A percentile compares a stretch with the other conserved stretches of the same genome.
phyloP scores from a whole-genome alignment of 2,797 vertebrate genomes.

The Centroberyx gerrardi region DNA sequence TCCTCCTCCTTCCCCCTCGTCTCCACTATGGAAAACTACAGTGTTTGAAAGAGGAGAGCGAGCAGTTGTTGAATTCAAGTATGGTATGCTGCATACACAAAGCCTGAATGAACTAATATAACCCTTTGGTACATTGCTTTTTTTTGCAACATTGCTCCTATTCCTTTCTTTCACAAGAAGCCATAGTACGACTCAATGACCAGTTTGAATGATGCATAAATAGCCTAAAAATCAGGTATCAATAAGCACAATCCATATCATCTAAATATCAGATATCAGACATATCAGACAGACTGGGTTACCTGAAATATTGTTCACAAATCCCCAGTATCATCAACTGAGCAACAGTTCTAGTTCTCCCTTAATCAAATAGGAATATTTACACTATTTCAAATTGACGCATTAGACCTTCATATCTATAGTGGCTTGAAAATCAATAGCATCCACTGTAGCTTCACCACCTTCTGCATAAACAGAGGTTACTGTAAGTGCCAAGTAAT shows the following conservation, averaged over 20 bases:
- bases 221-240: slow-evolving; percentile 43
- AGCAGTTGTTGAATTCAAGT: slow-evolving; percentile 74
- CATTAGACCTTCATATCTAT: slow-evolving; percentile 28
- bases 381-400: slow-evolving; percentile 24
- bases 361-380: slow-evolving; percentile 24
- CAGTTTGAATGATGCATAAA: slow-evolving; percentile 47
- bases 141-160: slow-evolving; percentile 26
- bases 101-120: slow-evolving; percentile 31
- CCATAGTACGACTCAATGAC: slow-evolving; percentile 22
- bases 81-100: slow-evolving; percentile 57
- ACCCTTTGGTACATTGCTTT: slow-evolving; percentile 65
- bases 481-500: slow-evolving; percentile 48
- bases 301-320: slow-evolving; percentile 51
- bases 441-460: slow-evolving; percentile 7
- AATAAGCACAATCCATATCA: slow-evolving; percentile 32
- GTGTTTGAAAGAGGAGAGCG: slow-evolving; percentile 49
- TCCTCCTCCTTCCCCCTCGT: neutral
- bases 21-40: slow-evolving; percentile 38
- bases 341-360: slow-evolving; percentile 31
- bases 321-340: slow-evolving; percentile 33
- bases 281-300: slow-evolving; percentile 26
- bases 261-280: slow-evolving; percentile 30
- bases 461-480: slow-evolving; percentile 27
- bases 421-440: slow-evolving; percentile 27
- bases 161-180: slow-evolving; percentile 8